phyloP scores from a whole-genome alignment of 30 jellyfish, hydroid and myxozoan genomes.

The Cassiopea andromeda region DNA sequence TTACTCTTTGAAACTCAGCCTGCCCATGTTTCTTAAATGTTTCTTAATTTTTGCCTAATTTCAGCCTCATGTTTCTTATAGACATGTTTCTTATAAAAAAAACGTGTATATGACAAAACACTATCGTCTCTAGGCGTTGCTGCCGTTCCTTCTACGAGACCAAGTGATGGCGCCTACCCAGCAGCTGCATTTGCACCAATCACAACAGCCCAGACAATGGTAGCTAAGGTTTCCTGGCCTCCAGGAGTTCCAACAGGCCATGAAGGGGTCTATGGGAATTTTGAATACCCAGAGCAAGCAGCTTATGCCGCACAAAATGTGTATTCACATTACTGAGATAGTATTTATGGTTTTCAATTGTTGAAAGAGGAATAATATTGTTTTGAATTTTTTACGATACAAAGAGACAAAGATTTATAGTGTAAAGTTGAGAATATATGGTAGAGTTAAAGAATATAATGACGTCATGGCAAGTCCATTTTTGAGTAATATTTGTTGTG shows the following conservation, averaged over 20 bases:
- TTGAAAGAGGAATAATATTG: slow-evolving; percentile 5
- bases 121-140: slow-evolving; percentile 9
- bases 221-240: slow-evolving; percentile 98
- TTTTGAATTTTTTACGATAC: slow-evolving; percentile 3
- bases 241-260: slow-evolving; percentile 91
- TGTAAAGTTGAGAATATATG: slow-evolving; percentile 59
- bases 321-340: slow-evolving; percentile 72
- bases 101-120: neutral
- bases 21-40: too few relatives aligned
- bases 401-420: slow-evolving; percentile 26
- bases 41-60: too few relatives aligned
- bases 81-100: too few relatives aligned
- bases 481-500: neutral
- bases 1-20: too few relatives aligned
- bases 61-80: too few relatives aligned
- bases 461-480: slow-evolving; percentile 52
- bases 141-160: slow-evolving; percentile 62
- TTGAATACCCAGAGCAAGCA: slow-evolving; percentile 90
- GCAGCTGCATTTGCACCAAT: slow-evolving; percentile 93
- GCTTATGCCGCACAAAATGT: slow-evolving; percentile 78
- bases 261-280: slow-evolving; percentile 83
- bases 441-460: slow-evolving; percentile 5
- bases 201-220: slow-evolving; percentile 89
- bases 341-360: slow-evolving; percentile 42
- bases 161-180: slow-evolving; percentile 68